Percentiles rank a stretch among this genome's conserved stretches.
Evolutionary conservation across 2,888 invertebrate species (phyloP).

Genomic region (Cheilosia scutellata): DNA sequence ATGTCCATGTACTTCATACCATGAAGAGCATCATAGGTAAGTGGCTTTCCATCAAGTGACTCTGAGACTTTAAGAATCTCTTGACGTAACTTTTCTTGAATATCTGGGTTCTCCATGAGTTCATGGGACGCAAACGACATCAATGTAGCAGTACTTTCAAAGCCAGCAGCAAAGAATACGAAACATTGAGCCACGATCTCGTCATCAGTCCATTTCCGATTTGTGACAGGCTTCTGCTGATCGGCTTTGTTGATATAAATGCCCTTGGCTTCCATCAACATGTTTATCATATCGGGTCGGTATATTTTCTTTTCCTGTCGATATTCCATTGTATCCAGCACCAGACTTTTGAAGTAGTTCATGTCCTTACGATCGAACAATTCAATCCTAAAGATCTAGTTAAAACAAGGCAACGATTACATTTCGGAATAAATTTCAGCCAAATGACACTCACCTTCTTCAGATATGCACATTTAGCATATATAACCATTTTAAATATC

Average conservation of each 20-base stretch:
- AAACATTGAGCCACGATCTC: constrained; percentile 86
- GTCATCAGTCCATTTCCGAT: constrained; percentile 83
- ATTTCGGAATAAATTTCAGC: neutral
- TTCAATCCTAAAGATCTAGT: constrained; percentile 76
- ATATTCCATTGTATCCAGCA: constrained; percentile 83
- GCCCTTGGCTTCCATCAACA: constrained; percentile 84
- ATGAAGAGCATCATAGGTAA: constrained; percentile 86
- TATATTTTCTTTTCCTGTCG: constrained; percentile 84
- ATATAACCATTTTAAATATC: constrained; percentile 78
- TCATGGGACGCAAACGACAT: constrained; percentile 86
- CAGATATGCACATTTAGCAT: constrained; percentile 54
- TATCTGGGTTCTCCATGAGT: constrained; percentile 86
- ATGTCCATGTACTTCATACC: constrained; percentile 87
- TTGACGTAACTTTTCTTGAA: constrained; percentile 85
- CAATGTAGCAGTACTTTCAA: constrained; percentile 84
- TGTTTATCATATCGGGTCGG: constrained; percentile 86
- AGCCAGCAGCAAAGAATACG: constrained; percentile 86
- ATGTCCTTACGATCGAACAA: constrained; percentile 80
- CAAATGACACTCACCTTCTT: constrained; percentile 78
- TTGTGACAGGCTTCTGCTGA: constrained; percentile 10
- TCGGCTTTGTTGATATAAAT: constrained; percentile 82
- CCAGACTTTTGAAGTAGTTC: constrained; percentile 83
- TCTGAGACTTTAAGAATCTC: constrained; percentile 85
- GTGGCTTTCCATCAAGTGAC: constrained; percentile 83
- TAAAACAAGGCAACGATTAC: neutral